Percentiles rank a stretch among this genome's conserved stretches.
phyloP scores from a whole-genome alignment of 2,113 vertebrate species.

The Prionailurus bengalensis region DNA sequence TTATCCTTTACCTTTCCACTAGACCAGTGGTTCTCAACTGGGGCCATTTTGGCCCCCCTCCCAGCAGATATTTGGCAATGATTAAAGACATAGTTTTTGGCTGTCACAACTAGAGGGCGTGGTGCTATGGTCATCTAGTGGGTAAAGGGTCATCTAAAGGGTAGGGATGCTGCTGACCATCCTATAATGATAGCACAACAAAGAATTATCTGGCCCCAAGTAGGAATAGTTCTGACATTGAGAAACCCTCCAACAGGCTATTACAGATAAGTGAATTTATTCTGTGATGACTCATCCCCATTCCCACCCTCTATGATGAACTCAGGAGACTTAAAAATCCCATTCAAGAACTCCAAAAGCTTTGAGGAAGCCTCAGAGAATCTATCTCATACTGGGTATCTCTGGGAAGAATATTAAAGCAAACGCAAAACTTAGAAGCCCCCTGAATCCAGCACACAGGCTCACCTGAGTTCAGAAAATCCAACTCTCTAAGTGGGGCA shows the following conservation, averaged over 20 bases:
- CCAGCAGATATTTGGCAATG: neutral
- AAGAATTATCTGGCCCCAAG: neutral
- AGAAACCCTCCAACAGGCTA: neutral
- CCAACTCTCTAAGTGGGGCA: neutral
- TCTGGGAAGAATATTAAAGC: neutral
- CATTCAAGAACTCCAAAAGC: neutral
- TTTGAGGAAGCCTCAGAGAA: neutral
- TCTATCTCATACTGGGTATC: neutral
- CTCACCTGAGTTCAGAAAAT: conserved; percentile 37
- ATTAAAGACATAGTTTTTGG: neutral
- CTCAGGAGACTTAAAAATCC: neutral
- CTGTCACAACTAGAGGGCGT: neutral
- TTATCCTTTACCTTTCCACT: neutral
- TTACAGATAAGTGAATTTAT: neutral
- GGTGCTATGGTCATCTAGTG: neutral
- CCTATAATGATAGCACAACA: neutral
- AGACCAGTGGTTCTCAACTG: neutral
- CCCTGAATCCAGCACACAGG: neutral
- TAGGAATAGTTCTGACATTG: neutral
- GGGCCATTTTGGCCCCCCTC: neutral
- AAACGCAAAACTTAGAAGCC: neutral
- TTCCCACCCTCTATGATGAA: neutral
- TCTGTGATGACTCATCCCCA: neutral
- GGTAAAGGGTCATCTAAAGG: neutral
- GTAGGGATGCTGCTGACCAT: neutral